Conservation (phyloP, 1,140 invertebrate genomes). For the Hylyphantes graminicola region DNA sequence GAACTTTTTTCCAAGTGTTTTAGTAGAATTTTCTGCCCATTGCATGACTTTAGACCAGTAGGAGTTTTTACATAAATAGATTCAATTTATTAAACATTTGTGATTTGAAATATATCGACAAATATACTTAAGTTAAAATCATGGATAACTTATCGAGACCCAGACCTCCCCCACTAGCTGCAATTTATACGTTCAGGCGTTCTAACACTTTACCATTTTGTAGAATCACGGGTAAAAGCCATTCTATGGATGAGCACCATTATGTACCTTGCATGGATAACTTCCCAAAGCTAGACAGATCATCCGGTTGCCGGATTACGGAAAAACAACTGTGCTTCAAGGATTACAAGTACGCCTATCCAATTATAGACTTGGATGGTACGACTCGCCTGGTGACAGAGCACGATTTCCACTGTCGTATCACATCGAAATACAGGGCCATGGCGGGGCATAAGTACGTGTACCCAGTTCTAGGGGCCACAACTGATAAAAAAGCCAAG, state of each 20-base stretch:
- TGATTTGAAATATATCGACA: too few species aligned
- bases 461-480: conserved; percentile 75
- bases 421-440: conserved; percentile 54
- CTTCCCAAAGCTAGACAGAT: conserved; percentile 62
- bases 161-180: conserved; percentile 19
- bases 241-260: conserved; percentile 67
- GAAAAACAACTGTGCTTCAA: conserved; percentile 71
- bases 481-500: conserved; percentile 69
- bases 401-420: conserved; percentile 58
- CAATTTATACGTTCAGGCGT: conserved; percentile 71
- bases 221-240: conserved; percentile 83
- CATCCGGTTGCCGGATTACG: conserved; percentile 63
- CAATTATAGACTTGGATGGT: conserved; percentile 54
- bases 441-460: conserved; percentile 71
- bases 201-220: conserved; percentile 75
- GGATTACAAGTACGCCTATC: conserved; percentile 72
- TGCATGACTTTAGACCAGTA: too few species aligned
- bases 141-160: conserved; percentile 7
- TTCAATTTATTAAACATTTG: too few species aligned
- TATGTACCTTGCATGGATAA: conserved; percentile 65
- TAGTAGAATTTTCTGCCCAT: too few species aligned
- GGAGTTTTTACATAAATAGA: too few species aligned
- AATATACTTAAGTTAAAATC: too few species aligned
- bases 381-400: conserved; percentile 42
- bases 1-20: too few species aligned